Base-by-base conservation (phyloP, 2,888 invertebrate genomes). In the Chironomus tentans region DNA sequence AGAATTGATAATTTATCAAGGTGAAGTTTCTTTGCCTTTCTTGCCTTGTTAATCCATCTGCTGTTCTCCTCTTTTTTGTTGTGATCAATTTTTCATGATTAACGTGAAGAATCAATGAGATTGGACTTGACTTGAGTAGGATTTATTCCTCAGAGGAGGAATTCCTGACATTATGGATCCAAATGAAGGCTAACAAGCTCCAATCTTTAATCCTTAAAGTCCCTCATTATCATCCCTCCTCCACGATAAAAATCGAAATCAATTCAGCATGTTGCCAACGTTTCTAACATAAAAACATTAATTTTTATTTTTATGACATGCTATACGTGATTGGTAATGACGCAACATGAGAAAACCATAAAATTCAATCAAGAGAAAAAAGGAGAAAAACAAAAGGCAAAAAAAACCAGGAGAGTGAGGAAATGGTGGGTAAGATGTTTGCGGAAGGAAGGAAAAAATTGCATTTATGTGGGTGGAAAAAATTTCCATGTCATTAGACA, bases 331-430 rank as follows among this genome's bases (percentile, higher is more conserved):
- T 73, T 73, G 71, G 71, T 48, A 71, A 50, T 71, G 71, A 71
- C 71, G 56, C 71, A 71, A 71, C 71, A 56, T 50, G 71, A 71
- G 72, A 73, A n/a, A 73, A 73, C 72, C 72, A 73, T 73, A 73
- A 73, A 73, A 61, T 73, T 73, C 72, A 73, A 73, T 73, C 72
- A 62, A 22, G n/a, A 50, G 22, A n/a, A 22, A 50, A 72, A 21
- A 18, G 3, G 21, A 21, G 48, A 24, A 61, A 62, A n/a, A 56
- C n/a, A n/a, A 61, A 72, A 72, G 13, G 28, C 21, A 47, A 70
- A 69, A 18, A 46, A n/a, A n/a, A n/a, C n/a, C n/a, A n/a, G n/a
- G 69, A 48, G 48, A 10, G 10, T 38, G 28, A 10, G 38, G 7
- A 7, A n/a, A 38, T 1, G 38, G 10, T 10, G 15, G 50, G 1